Base-by-base conservation (phyloP, 2,113 vertebrate species). In the Spea multiplicata region DNA sequence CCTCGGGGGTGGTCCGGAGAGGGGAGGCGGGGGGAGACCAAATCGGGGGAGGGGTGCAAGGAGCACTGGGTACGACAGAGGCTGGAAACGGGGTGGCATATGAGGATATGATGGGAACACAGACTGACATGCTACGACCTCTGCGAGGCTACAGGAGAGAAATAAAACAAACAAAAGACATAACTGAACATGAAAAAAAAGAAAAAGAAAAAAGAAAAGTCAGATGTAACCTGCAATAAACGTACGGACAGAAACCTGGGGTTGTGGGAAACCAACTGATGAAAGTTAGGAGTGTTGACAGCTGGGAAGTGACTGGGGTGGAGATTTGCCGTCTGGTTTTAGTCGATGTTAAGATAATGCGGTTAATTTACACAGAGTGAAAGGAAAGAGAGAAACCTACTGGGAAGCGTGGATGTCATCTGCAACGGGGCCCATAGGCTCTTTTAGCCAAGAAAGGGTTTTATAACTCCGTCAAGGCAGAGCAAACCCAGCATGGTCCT, bases 101-200 rank as follows among this genome's bases (percentile, higher is more conserved):
- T 88, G 94, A 93, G 89, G 94, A 93, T 30, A 30, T 30, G 88
- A 93, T 92, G 86, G 96, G 94, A 71, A 96, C 91, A 91, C 95
- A 98, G 91, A 98, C 88, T 76, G 94, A 98, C 96, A 99, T 98
- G 97, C 97, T 99, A 98, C 94, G 93, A 92, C 92, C 93, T 91
- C 93, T 94, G 86, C 88, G 95, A 91, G 82, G 93, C 93, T 94
- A 88, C 84, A 86, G 82, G 87, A 90, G 90, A 93, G 85, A 90
- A 91, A 91, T 88, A 90, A 83, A 85, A 89, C 83, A 91, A 83
- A 85, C 88, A 87, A 88, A 90, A 59, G 87, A 73, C 85, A 30
- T 64, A 87, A 88, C 84, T 73, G 83, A 83, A 85, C 83, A 75
- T 53, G 44, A 78, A 62, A 80, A 65, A 44, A 12, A 47, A 65